Evolutionary conservation across 2,113 vertebrate species (phyloP).

Genomic region (Prietella phreatophila): DNA sequence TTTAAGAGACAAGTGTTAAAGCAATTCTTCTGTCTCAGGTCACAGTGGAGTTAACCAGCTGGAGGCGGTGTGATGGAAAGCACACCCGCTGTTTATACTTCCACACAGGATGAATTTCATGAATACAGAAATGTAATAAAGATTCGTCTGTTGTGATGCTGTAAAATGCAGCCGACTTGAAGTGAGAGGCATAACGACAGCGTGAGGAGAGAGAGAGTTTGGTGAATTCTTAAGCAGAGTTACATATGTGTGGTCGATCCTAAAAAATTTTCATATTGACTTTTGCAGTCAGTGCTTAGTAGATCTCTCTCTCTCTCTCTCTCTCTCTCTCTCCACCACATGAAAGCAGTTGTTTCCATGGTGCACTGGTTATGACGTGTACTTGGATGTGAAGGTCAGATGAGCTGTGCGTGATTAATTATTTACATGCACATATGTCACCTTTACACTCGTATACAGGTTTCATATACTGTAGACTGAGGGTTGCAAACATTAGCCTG

Average conservation of each 20-base stretch:
- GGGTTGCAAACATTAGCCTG: not conserved
- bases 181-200: not conserved
- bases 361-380: slow-evolving; percentile 7
- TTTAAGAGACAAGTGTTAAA: slow-evolving; percentile 23
- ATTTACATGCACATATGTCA: not conserved
- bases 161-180: not conserved
- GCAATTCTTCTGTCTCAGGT: not conserved
- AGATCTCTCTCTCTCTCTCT: not conserved
- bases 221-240: not conserved
- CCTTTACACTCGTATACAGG: not conserved
- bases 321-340: not conserved
- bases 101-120: slow-evolving; percentile 22
- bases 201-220: no score
- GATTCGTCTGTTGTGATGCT: not conserved
- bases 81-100: slow-evolving; percentile 22
- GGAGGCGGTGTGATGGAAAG: slow-evolving; percentile 11
- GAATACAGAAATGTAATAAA: slow-evolving; percentile 19
- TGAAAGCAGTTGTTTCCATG: slow-evolving; percentile 19
- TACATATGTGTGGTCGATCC: not conserved
- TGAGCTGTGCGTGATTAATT: not conserved
- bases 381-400: slow-evolving; percentile 11
- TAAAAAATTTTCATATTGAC: not conserved
- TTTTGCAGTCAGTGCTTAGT: not conserved
- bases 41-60: slow-evolving; percentile 16
- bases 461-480: not conserved